A percentile compares a stretch with the other conserved stretches of the same genome.
Conservation (phyloP, 2,797 vertebrate species). For the Brotula barbata region DNA sequence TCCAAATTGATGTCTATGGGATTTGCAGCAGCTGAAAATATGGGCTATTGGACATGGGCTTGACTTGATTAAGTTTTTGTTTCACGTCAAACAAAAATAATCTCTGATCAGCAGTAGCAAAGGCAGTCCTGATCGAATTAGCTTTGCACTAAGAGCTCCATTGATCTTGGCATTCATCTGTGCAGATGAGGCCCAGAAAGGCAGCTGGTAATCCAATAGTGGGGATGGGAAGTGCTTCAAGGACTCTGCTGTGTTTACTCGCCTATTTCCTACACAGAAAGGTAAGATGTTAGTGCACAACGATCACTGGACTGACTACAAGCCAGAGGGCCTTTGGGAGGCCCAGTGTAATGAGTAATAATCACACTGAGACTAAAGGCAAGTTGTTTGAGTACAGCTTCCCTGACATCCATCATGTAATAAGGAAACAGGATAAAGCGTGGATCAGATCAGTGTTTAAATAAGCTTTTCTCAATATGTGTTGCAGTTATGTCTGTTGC, state of each 20-base stretch:
- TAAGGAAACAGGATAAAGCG: constrained; percentile 70
- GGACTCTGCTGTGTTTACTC: constrained; percentile 73
- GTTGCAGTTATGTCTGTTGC: constrained; percentile 40
- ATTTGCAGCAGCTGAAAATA: constrained; percentile 61
- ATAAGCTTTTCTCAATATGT: constrained; percentile 46
- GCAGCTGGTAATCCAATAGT: constrained; percentile 80
- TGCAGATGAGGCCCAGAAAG: constrained; percentile 72
- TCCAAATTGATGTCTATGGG: constrained; percentile 69
- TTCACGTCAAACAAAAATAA: constrained; percentile 54
- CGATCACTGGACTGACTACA: constrained; percentile 62
- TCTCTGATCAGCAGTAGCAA: constrained; percentile 74
- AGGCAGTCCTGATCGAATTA: constrained; percentile 77
- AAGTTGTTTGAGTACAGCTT: constrained; percentile 69
- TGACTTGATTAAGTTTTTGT: constrained; percentile 71
- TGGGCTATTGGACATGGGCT: constrained; percentile 52
- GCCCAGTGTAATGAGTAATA: constrained; percentile 54
- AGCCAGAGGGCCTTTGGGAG: constrained; percentile 52
- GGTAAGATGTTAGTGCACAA: constrained; percentile 48
- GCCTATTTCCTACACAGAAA: constrained; percentile 66
- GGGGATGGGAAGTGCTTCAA: constrained; percentile 76
- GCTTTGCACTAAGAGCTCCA: constrained; percentile 79
- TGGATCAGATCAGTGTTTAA: constrained; percentile 49
- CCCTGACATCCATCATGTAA: constrained; percentile 65
- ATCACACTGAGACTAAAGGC: constrained; percentile 58
- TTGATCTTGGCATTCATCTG: constrained; percentile 80